These are phyloP conservation scores for Myotis yumanensis DNA, from an alignment of 2,113 vertebrate genomes.

Conservation along the genomic window DNA sequence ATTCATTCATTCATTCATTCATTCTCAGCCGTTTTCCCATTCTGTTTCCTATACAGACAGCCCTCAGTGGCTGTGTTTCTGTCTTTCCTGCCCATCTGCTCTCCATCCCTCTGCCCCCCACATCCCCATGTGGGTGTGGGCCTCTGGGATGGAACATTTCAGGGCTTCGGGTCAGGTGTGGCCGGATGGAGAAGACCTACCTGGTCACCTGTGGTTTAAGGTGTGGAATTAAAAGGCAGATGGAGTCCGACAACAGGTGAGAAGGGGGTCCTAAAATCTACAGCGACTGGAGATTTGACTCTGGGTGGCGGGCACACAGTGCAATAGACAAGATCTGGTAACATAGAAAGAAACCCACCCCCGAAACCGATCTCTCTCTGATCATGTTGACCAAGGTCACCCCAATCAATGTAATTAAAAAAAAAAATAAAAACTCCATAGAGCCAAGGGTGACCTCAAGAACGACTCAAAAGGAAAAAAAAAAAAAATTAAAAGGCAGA, in stretches of 20 bases:
- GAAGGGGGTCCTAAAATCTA: background rate
- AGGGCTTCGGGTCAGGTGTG: constrained; percentile 50
- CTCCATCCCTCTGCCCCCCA: background rate
- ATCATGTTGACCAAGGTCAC: too few relatives aligned
- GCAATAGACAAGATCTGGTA: too few relatives aligned
- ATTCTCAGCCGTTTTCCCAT: constrained; percentile 4
- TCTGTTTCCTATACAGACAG: constrained; percentile 30
- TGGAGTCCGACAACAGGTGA: constrained; percentile 66
- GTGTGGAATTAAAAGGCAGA: constrained; percentile 69
- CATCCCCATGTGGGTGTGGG: background rate
- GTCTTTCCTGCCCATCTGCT: constrained; percentile 47
- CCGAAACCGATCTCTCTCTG: too few relatives aligned
- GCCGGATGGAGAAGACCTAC: constrained; percentile 30
- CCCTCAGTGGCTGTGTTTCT: constrained; percentile 49
- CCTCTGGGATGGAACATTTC: constrained; percentile 47
- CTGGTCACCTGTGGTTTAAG: constrained; percentile 62
- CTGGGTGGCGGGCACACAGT: too few relatives aligned
- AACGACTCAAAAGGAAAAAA: background rate
- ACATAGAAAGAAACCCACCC: too few relatives aligned
- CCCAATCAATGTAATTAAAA: too few relatives aligned
- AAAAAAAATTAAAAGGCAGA: background rate
- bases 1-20: background rate
- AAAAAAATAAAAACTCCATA: background rate
- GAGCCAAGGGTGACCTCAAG: constrained; percentile 41
- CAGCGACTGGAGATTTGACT: too few relatives aligned